Conservation (phyloP, 2,797 vertebrate species). For the Amblyraja radiata region DNA sequence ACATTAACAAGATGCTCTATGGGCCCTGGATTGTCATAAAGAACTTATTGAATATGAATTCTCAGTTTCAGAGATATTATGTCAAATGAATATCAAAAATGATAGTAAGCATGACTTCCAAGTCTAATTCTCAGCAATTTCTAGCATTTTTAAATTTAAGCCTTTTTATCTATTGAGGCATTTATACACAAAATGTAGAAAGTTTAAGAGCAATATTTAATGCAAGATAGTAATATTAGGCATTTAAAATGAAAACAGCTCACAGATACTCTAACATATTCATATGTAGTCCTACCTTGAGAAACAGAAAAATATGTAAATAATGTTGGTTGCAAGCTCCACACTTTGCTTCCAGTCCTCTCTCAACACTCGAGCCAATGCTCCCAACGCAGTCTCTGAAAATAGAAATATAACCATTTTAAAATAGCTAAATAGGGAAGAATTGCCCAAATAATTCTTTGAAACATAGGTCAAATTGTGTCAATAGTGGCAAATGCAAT, state of each 20-base stretch:
- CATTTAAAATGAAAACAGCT: background rate
- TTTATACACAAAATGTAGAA: background rate
- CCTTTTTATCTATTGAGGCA: background rate
- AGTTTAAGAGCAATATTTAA: background rate
- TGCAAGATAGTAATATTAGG: background rate
- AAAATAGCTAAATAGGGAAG: background rate
- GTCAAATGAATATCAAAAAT: background rate
- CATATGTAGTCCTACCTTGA: constrained; percentile 68
- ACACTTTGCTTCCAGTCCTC: constrained; percentile 92
- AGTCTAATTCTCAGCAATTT: too few species aligned
- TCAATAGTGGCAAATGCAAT: background rate
- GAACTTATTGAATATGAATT: background rate
- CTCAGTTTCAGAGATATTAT: background rate
- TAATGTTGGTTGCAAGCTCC: constrained; percentile 86
- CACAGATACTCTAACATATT: background rate
- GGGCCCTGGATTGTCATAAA: background rate
- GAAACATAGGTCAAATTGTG: background rate
- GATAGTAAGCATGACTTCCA: background rate
- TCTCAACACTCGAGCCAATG: constrained; percentile 78
- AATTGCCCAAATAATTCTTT: background rate
- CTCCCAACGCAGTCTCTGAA: constrained; percentile 76
- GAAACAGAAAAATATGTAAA: constrained; percentile 89
- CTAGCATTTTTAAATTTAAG: too few species aligned
- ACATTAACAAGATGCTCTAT: too few species aligned
- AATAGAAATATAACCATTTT: constrained; percentile 34